Evolutionary conservation across 1,140 invertebrate species (phyloP).

Genomic region (Acromyrmex echinatior): DNA sequence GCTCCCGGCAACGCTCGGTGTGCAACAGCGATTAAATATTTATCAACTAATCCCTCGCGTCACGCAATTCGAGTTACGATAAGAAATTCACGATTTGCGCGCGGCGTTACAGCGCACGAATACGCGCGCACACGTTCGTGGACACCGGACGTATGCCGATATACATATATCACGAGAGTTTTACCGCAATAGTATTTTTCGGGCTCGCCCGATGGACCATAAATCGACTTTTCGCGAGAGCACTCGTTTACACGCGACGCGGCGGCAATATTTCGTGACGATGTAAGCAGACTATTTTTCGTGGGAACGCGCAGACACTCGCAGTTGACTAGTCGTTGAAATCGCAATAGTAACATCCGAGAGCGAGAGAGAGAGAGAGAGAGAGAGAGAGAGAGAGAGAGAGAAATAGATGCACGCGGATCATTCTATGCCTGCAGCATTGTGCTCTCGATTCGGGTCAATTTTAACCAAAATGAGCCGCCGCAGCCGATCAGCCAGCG

Average conservation of each 20-base stretch:
- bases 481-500: constrained; percentile 35
- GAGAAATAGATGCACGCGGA: background rate
- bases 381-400: background rate
- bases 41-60: constrained; percentile 57
- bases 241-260: constrained; percentile 51
- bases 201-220: constrained; percentile 42
- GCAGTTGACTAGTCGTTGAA: constrained; percentile 56
- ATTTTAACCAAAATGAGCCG: constrained; percentile 47
- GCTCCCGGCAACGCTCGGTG: constrained; percentile 8
- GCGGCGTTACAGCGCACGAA: constrained; percentile 27
- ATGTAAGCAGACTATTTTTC: constrained; percentile 62
- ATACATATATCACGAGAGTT: constrained; percentile 40
- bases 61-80: constrained; percentile 53
- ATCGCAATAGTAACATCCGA: constrained; percentile 14
- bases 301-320: constrained; percentile 54
- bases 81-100: constrained; percentile 61
- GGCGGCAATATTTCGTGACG: constrained; percentile 50
- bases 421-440: constrained; percentile 24
- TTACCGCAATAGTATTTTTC: constrained; percentile 54
- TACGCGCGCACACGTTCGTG: background rate
- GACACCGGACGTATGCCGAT: constrained; percentile 12
- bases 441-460: constrained; percentile 41
- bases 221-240: constrained; percentile 50
- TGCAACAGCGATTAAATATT: constrained; percentile 52
- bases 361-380: background rate